Evolutionary conservation across 2,113 vertebrate genomes (phyloP), one percentile per base, ranked within the genome.

Genomic region (Glareola pratincola): DNA sequence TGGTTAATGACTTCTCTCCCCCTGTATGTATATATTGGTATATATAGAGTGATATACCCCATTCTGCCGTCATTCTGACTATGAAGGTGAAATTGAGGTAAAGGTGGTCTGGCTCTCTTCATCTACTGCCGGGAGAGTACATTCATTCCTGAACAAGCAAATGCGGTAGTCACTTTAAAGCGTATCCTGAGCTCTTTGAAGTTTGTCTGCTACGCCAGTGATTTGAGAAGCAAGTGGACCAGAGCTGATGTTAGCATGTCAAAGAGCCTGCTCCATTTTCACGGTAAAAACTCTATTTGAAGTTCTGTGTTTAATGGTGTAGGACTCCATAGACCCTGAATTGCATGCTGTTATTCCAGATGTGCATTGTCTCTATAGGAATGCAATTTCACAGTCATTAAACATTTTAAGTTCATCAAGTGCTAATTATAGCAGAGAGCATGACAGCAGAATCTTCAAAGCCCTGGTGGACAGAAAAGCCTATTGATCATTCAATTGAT

Each of bases 321-420:
- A 90, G 74, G 85, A 82, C 93, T 96, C 85, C 30, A 62, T 39
- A 92, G 93, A 62, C 81, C 75, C 73, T 90, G 62, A 96, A 92
- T 45, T 92, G 64, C 84, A n/a, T 83, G 90, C 93, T 97, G 93
- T 85, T 98, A 85, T 91, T 98, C 96, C 96, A 98, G 96, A 98
- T 97, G 97, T 96, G 91, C 76, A 51, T 85, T 96, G 81, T 96
- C 96, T 96, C 94, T 90, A 75, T 71, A 97, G 96, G 95, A 97
- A 97, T 92, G 90, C 79, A 97, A 95, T 98, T 98, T 98, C 96
- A 97, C 96, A 97, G 94, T 89, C 95, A 96, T 98, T 98, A 97
- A 97, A 97, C 97, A 94, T 94, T 92, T 94, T 93, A 97, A 97
- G 94, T 97, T 97, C 88, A 97, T 98, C 96, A 96, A 94, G 83